These are phyloP conservation scores for Cyclina sinensis DNA, from an alignment of 1,140 invertebrate genomes.

Conservation along the genomic window DNA sequence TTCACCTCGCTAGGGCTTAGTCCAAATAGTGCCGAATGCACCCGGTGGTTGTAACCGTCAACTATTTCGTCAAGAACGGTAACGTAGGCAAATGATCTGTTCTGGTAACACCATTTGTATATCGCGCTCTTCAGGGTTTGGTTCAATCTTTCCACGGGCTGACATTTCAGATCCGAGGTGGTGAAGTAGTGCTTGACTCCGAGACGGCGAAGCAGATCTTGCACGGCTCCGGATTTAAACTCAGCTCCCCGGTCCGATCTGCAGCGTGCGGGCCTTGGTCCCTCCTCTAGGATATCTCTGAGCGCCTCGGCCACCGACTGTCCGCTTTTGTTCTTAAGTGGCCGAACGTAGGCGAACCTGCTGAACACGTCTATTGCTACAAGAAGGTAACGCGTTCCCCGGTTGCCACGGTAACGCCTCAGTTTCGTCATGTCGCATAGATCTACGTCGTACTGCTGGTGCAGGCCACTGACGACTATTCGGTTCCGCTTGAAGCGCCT, in stretches of 20 bases:
- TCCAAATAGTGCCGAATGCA: constrained; percentile 10
- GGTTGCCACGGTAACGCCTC: constrained; percentile 29
- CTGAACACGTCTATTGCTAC: constrained; percentile 1
- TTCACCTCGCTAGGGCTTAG: constrained; percentile 17
- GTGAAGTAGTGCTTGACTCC: constrained; percentile 1
- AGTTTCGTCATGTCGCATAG: constrained; percentile 6
- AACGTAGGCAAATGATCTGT: not conserved
- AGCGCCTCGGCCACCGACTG: not conserved
- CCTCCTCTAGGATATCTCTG: not conserved
- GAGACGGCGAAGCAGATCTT: not conserved
- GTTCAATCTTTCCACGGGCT: not conserved
- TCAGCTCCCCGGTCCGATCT: not conserved
- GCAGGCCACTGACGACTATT: not conserved
- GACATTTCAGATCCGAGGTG: constrained; percentile 4
- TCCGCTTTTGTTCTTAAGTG: not conserved
- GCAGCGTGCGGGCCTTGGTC: not conserved
- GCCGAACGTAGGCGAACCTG: not conserved
- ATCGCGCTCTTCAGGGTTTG: constrained; percentile 5
- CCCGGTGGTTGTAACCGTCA: not conserved
- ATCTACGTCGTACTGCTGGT: constrained; percentile 4
- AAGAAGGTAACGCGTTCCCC: not conserved
- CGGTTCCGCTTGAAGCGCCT: not conserved
- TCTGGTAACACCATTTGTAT: constrained; percentile 29
- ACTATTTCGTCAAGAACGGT: constrained; percentile 14
- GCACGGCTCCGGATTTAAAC: constrained; percentile 1